These are phyloP conservation scores for Vanessa atalanta DNA, from an alignment of 1,140 invertebrate genomes.

Conservation along the genomic window DNA sequence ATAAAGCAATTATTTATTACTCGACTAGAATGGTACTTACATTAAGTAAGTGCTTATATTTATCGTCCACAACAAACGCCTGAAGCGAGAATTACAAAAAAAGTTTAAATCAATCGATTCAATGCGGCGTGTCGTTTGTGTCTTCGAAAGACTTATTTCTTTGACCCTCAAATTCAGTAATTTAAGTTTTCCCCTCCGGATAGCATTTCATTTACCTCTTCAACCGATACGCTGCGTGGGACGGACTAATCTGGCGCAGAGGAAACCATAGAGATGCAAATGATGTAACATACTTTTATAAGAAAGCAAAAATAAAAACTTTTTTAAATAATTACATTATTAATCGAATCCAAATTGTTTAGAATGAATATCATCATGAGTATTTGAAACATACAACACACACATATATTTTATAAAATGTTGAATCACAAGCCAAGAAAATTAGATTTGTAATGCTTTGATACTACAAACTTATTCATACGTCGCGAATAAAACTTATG, in stretches of 20 bases:
- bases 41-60: neutral
- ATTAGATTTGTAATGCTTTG: no score
- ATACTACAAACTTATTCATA: no score
- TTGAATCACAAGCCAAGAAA: no score
- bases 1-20: neutral
- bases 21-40: neutral
- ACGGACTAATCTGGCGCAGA: conserved; percentile 76
- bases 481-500: no score
- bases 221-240: conserved; percentile 79
- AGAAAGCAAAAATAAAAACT: neutral
- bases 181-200: conserved; percentile 81
- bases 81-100: neutral
- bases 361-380: no score
- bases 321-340: no score
- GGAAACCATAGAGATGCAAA: conserved; percentile 43
- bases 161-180: conserved; percentile 81
- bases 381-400: no score
- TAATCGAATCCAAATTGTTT: no score
- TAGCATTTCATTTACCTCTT: conserved; percentile 81
- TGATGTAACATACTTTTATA: neutral
- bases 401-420: no score
- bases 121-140: conserved; percentile 62
- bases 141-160: conserved; percentile 76
- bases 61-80: conserved; percentile 1
- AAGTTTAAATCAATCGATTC: conserved; percentile 70